Evolutionary conservation across 2,888 invertebrate species (phyloP).

Genomic region (Spisula subtruncata): DNA sequence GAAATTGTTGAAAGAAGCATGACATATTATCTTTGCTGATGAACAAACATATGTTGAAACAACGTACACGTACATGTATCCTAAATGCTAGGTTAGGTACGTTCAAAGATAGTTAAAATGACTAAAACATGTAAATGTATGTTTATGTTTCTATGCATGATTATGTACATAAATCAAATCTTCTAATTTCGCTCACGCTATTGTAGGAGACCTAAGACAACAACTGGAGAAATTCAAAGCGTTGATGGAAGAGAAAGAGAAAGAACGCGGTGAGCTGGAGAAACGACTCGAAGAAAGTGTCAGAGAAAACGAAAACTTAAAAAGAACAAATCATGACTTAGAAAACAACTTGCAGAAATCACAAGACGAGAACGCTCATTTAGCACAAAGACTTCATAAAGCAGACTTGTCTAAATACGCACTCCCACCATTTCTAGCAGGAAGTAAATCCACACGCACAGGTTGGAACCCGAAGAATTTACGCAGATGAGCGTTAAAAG

Average conservation of each 20-base stretch:
- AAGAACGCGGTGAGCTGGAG: conserved; percentile 63
- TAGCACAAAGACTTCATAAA: conserved; percentile 62
- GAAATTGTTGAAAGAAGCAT: too few species aligned
- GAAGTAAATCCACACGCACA: conserved; percentile 54
- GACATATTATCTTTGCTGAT: too few species aligned
- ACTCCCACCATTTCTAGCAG: conserved; percentile 65
- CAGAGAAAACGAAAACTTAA: conserved; percentile 66
- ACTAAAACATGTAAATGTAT: too few species aligned
- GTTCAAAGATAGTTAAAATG: too few species aligned
- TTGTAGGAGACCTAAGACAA: conserved; percentile 48
- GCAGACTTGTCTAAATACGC: conserved; percentile 65
- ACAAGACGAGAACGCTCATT: conserved; percentile 63
- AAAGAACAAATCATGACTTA: conserved; percentile 56
- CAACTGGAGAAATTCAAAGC: conserved; percentile 63
- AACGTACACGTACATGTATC: too few species aligned
- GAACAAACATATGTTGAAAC: too few species aligned
- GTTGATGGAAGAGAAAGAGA: conserved; percentile 59
- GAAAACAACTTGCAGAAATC: conserved; percentile 64
- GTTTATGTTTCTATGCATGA: too few species aligned
- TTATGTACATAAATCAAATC: background rate
- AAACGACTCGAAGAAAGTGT: conserved; percentile 63
- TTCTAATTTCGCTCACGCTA: background rate
- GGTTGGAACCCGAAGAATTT: conserved; percentile 51
- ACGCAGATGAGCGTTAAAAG: background rate
- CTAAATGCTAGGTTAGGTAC: too few species aligned